Conservation (phyloP, 2,888 invertebrate genomes). For the Exephanes ischioxanthus region DNA sequence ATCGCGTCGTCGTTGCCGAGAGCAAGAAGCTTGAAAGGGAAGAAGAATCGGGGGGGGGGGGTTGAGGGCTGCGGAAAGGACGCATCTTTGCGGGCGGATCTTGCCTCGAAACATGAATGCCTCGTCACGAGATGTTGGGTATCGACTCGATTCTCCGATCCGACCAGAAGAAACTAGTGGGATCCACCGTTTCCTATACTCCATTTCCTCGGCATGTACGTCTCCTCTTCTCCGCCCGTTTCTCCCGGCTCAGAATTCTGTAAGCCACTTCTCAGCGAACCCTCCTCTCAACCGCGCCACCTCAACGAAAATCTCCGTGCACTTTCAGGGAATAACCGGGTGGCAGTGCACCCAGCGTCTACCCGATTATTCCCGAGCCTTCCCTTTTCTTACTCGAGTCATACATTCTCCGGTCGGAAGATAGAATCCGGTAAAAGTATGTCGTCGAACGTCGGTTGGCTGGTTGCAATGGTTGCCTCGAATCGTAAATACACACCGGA, state of each 20-base stretch:
- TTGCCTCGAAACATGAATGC: constrained; percentile 71
- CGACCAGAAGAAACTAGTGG: constrained; percentile 60
- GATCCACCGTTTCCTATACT: constrained; percentile 62
- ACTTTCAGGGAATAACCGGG: constrained; percentile 42
- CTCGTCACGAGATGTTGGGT: constrained; percentile 72
- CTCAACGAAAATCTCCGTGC: constrained; percentile 44
- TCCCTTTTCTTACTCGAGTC: constrained; percentile 10
- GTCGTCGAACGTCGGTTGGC: neutral
- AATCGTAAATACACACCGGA: neutral
- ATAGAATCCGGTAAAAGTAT: neutral
- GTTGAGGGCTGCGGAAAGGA: constrained; percentile 27
- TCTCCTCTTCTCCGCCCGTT: constrained; percentile 35
- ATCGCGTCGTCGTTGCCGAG: constrained; percentile 55
- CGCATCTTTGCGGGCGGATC: constrained; percentile 61
- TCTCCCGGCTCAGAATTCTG: constrained; percentile 62
- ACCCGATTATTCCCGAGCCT: constrained; percentile 55
- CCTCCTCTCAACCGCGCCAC: constrained; percentile 34
- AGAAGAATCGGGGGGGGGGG: constrained; percentile 15
- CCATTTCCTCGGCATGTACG: constrained; percentile 61
- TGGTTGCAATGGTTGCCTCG: neutral
- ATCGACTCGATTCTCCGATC: constrained; percentile 69
- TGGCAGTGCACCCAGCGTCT: constrained; percentile 50
- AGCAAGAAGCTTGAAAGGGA: constrained; percentile 61
- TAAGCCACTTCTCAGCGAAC: constrained; percentile 67
- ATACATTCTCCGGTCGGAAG: neutral